phyloP scores from a whole-genome alignment of 1,140 invertebrate species.

The Sarcophaga bullata region DNA sequence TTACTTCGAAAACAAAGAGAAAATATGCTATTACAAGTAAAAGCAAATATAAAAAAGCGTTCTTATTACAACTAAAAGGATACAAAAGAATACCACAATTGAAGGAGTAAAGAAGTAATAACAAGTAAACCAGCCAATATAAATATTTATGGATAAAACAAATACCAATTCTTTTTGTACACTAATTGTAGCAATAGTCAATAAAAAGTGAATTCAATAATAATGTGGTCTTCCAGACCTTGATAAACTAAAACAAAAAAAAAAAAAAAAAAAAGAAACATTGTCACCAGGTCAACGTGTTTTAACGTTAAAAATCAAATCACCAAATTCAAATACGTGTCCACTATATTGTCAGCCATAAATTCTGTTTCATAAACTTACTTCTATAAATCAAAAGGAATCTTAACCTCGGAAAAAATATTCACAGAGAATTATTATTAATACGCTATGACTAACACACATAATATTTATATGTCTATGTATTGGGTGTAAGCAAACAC shows the following conservation, averaged over 20 bases:
- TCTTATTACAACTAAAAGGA: neutral
- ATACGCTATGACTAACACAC: too few species aligned
- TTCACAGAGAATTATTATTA: too few species aligned
- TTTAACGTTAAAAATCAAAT: constrained; percentile 26
- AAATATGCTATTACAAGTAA: neutral
- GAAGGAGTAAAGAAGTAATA: constrained; percentile 21
- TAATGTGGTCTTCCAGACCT: constrained; percentile 30
- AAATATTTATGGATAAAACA: neutral
- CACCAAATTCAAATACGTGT: neutral
- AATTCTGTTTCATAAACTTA: too few species aligned
- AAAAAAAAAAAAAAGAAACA: neutral
- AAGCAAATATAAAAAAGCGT: constrained; percentile 26
- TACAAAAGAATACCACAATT: neutral
- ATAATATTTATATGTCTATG: too few species aligned
- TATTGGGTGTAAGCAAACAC: too few species aligned
- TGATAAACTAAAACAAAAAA: neutral
- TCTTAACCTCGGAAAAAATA: too few species aligned
- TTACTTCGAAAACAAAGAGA: constrained; percentile 30
- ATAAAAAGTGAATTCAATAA: constrained; percentile 31
- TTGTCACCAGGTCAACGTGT: constrained; percentile 39
- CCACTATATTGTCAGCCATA: neutral
- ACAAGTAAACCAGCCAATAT: neutral
- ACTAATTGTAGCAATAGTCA: constrained; percentile 35
- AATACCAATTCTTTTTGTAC: constrained; percentile 30
- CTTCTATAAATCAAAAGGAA: too few species aligned